Evolutionary conservation across 2,797 vertebrate genomes (phyloP), one percentile per base, ranked within the genome.

Genomic region (Pangasius larnaudii): DNA sequence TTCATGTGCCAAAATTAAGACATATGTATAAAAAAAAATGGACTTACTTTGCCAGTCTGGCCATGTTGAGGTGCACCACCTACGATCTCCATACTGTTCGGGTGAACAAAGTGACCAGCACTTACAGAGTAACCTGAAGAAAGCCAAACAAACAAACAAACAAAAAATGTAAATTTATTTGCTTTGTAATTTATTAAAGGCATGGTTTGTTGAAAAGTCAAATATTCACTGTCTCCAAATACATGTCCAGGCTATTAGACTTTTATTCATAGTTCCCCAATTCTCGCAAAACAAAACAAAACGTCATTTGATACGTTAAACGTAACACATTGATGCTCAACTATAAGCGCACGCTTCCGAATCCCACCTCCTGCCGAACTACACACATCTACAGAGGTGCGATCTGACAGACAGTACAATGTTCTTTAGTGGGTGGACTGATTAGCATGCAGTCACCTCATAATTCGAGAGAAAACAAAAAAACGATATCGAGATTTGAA

Each of bases 21-120:
- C 72, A 27, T 53, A 36, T 22, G 2, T 59, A 42, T 36, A 39
- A 10, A 61, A 39, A n/a, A 22, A 49, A 36, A 51, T 16, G 24
- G 5, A 65, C 97, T 95, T 96, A 99, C 98, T 95, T 98, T 99
- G 90, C 98, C 98, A 95, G 93, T 98, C 95, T 98, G 97, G 59
- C 96, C 97, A 90, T 97, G 96, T 2, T 99, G 98, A 2, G 98
- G 98, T 42, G 98, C 98, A 75, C 98, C 98, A 81, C 98, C 98
- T 75, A 99, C 95, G 65, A 99, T 94, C 94, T 99, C 98, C 39
- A 88, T 94, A 82, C 94, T 95, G 18, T 89, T 33, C 19, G 90
- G 91, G 77, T 94, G 93, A 86, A 95, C 92, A 93, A 99, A 99
- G 91, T 97, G 96, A 75, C 98, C 98, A 0, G 97, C 97, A 85